A percentile compares a stretch with the other conserved stretches of the same genome.
These are phyloP conservation scores for Drymonia ruficornis DNA, from an alignment of 2,888 invertebrate species.

Conservation along the genomic window DNA sequence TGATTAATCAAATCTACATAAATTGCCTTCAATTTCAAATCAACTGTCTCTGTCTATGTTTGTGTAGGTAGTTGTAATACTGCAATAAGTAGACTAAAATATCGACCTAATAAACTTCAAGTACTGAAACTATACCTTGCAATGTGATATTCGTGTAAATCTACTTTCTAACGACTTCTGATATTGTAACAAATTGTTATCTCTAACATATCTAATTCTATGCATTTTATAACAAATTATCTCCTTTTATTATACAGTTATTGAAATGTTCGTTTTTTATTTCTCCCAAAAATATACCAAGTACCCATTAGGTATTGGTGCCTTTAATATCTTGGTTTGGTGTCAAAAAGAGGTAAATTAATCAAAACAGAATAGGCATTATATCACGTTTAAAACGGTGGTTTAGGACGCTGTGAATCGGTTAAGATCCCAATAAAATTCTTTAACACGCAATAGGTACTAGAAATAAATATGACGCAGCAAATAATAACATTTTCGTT, in stretches of 20 bases:
- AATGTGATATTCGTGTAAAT: slow-evolving; percentile 62
- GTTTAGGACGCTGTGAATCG: too few relatives aligned
- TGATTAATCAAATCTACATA: neutral
- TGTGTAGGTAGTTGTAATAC: neutral
- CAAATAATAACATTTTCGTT: too few relatives aligned
- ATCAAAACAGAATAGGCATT: too few relatives aligned
- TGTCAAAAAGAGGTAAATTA: too few relatives aligned
- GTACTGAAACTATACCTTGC: slow-evolving; percentile 49
- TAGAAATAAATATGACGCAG: too few relatives aligned
- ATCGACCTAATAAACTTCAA: slow-evolving; percentile 11
- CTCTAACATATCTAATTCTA: slow-evolving; percentile 62
- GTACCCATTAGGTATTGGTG: neutral
- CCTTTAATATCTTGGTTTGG: too few relatives aligned
- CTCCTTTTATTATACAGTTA: slow-evolving; percentile 54
- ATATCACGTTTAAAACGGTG: too few relatives aligned
- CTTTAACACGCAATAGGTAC: too few relatives aligned
- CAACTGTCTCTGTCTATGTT: too few relatives aligned
- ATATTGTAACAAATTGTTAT: slow-evolving; percentile 53
- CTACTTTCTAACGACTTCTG: slow-evolving; percentile 44
- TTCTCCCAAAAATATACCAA: slow-evolving; percentile 5
- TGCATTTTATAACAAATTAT: slow-evolving; percentile 55
- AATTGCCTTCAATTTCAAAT: too few relatives aligned
- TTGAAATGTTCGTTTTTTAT: slow-evolving; percentile 34
- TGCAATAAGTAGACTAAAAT: slow-evolving; percentile 10
- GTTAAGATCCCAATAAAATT: too few relatives aligned